Evolutionary conservation across 2,888 invertebrate genomes (phyloP).

Genomic region (Tachina grossa): DNA sequence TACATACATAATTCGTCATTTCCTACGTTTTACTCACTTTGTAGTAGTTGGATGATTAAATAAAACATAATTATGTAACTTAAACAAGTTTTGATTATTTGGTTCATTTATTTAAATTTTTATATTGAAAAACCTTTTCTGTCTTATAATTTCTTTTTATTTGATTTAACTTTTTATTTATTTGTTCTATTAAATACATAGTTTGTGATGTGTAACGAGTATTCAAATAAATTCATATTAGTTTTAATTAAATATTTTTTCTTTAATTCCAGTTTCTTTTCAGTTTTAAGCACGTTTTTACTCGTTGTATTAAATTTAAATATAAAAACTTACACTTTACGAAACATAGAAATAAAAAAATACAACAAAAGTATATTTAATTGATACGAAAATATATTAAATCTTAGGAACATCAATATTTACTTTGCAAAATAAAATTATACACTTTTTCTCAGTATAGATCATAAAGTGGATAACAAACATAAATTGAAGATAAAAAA

Average conservation of each 20-base stretch:
- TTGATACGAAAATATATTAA: slow-evolving; percentile 23
- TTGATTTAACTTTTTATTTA: slow-evolving; percentile 35
- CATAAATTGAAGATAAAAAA: slow-evolving; percentile 38
- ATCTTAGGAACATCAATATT: slow-evolving; percentile 60
- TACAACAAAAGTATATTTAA: slow-evolving; percentile 43
- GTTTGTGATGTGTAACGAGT: slow-evolving; percentile 71
- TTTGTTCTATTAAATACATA: slow-evolving; percentile 48
- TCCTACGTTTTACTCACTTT: slow-evolving; percentile 16
- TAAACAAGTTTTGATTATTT: slow-evolving; percentile 25
- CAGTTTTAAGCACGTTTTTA: slow-evolving; percentile 64
- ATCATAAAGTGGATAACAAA: slow-evolving; percentile 57
- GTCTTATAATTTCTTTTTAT: slow-evolving; percentile 16
- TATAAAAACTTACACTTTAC: slow-evolving; percentile 47
- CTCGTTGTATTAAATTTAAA: slow-evolving; percentile 61
- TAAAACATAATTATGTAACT: slow-evolving; percentile 26
- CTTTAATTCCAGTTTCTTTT: slow-evolving; percentile 48
- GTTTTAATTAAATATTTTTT: slow-evolving; percentile 56
- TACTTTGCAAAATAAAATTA: slow-evolving; percentile 64
- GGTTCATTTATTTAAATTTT: slow-evolving; percentile 13
- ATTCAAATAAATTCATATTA: slow-evolving; percentile 67
- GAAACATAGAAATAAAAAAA: slow-evolving; percentile 39
- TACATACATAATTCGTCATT: slow-evolving; percentile 1
- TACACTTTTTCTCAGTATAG: slow-evolving; percentile 56
- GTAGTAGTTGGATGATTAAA: slow-evolving; percentile 46
- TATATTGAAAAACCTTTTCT: slow-evolving; percentile 22